Conservation (phyloP, 2,888 invertebrate genomes). For the Apamea anceps region DNA sequence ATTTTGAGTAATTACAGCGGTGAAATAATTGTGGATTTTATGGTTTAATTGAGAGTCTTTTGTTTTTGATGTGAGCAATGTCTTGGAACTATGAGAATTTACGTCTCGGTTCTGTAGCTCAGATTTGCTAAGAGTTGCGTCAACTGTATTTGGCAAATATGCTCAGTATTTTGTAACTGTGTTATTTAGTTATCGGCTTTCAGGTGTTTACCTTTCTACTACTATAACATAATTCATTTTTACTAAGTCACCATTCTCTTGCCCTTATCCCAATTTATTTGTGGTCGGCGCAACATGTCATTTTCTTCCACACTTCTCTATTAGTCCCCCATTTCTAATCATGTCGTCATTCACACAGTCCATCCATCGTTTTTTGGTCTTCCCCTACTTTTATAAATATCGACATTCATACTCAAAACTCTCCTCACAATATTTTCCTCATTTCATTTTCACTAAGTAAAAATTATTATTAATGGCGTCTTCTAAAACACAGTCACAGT, state of each 20-base stretch:
- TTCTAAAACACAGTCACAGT: neutral
- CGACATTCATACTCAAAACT: no score
- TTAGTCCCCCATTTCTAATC: no score
- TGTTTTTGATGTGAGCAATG: conserved; percentile 41
- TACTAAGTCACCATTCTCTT: no score
- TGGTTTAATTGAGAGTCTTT: conserved; percentile 53
- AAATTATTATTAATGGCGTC: neutral
- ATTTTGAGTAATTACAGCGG: conserved; percentile 54
- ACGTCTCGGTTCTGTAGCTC: neutral
- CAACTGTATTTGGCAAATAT: conserved; percentile 9
- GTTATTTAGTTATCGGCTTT: neutral
- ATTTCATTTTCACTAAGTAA: neutral
- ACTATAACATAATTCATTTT: no score
- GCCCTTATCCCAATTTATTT: no score
- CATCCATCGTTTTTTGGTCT: no score
- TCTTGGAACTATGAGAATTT: conserved; percentile 43
- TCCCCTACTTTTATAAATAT: no score
- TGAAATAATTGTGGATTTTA: conserved; percentile 53
- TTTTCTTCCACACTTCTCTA: no score
- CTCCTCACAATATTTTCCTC: no score
- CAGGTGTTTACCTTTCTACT: neutral
- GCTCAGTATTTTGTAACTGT: neutral
- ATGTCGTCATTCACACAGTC: no score
- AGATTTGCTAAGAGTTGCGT: conserved; percentile 28
- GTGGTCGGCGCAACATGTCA: no score